Evolutionary conservation across 2,888 invertebrate genomes (phyloP).

Genomic region (Lasioglossum villosulum): DNA sequence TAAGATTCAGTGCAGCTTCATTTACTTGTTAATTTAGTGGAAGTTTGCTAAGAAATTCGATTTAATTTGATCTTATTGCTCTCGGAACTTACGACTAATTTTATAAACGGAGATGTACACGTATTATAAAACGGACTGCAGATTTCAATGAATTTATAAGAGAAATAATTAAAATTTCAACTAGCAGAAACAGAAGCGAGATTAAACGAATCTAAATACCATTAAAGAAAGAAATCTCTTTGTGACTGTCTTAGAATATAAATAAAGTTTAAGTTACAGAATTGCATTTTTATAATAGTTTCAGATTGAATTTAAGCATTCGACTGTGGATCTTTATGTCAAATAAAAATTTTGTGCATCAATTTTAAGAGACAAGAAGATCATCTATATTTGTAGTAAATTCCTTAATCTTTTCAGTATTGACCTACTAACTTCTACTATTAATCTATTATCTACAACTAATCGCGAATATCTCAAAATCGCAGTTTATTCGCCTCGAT

Average conservation of each 20-base stretch:
- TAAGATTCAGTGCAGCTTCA: not conserved
- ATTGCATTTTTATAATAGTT: not conserved
- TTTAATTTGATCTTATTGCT: not conserved
- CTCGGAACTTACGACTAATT: not conserved
- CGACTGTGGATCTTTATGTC: too few relatives aligned
- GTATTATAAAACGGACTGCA: not conserved
- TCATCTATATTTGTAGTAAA: not conserved
- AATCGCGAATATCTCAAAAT: not conserved
- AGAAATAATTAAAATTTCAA: not conserved
- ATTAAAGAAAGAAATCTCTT: not conserved
- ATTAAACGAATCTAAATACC: not conserved
- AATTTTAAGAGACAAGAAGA: too few relatives aligned
- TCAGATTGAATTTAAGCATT: too few relatives aligned
- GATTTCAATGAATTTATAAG: not conserved
- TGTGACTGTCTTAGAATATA: not conserved
- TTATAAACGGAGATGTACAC: not conserved
- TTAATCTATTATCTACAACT: too few relatives aligned
- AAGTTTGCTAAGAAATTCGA: not conserved
- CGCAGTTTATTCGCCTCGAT: not conserved
- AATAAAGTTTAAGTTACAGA: not conserved
- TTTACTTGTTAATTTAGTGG: not conserved
- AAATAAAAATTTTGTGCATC: too few relatives aligned
- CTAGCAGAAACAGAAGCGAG: not conserved
- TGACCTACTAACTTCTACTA: too few relatives aligned
- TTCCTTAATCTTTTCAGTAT: too few relatives aligned